These are phyloP conservation scores for Nematopogon swammerdamellus DNA, from an alignment of 2,888 invertebrate species.

Conservation along the genomic window DNA sequence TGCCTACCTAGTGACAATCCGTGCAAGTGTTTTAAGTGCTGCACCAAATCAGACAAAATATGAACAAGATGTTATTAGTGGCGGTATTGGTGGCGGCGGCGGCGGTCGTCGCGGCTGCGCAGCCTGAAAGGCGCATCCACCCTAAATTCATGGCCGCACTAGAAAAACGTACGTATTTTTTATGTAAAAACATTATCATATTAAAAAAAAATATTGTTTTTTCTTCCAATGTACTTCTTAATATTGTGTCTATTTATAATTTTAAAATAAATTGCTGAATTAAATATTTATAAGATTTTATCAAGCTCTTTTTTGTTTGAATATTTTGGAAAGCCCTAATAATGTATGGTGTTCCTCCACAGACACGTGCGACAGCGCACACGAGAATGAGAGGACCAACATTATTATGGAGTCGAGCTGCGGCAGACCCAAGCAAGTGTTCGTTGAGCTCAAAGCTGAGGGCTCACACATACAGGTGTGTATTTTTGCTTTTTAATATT, in stretches of 20 bases:
- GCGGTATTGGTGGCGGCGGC: constrained; percentile 28
- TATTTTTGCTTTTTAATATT: constrained; percentile 12
- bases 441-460: constrained; percentile 28
- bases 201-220: not conserved
- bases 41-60: constrained; percentile 8
- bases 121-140: not conserved
- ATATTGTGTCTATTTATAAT: too few relatives aligned
- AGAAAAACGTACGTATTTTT: not conserved
- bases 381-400: constrained; percentile 24
- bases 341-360: too few relatives aligned
- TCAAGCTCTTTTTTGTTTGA: too few relatives aligned
- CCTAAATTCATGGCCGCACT: not conserved
- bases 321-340: too few relatives aligned
- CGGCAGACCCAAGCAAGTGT: constrained; percentile 39
- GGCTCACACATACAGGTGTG: constrained; percentile 36
- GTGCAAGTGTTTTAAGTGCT: too few relatives aligned
- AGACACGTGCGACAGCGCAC: constrained; percentile 32
- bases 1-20: too few relatives aligned
- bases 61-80: constrained; percentile 30
- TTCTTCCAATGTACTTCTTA: too few relatives aligned
- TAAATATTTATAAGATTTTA: too few relatives aligned
- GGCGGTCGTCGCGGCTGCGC: constrained; percentile 22
- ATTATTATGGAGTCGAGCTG: constrained; percentile 37
- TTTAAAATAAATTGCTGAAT: too few relatives aligned
- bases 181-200: not conserved